Percentiles rank a stretch among this genome's conserved stretches.
Evolutionary conservation across 1,140 invertebrate genomes (phyloP).

Genomic region (Drosophila nasuta): DNA sequence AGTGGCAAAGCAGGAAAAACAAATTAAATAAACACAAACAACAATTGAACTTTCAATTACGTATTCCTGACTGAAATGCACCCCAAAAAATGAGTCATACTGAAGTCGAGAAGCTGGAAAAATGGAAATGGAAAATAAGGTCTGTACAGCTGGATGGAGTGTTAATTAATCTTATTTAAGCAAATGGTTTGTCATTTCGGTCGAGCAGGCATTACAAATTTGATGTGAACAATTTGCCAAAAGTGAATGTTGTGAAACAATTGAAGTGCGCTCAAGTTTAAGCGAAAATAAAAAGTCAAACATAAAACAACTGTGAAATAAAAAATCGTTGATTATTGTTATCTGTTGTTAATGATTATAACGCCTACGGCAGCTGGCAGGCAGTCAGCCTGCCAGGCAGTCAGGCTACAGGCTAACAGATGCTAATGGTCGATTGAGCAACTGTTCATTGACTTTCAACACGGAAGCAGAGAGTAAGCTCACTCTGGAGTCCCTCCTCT

Average conservation of each 20-base stretch:
- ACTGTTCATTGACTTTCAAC: conserved; percentile 73
- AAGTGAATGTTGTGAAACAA: conserved; percentile 74
- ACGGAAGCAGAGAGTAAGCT: conserved; percentile 52
- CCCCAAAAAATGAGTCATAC: conserved; percentile 31
- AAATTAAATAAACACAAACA: conserved; percentile 23
- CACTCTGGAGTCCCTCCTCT: conserved; percentile 15
- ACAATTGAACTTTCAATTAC: conserved; percentile 49
- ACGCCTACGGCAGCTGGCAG: conserved; percentile 49
- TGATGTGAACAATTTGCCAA: conserved; percentile 52
- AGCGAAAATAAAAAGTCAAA: conserved; percentile 7
- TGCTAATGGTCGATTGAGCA: conserved; percentile 73
- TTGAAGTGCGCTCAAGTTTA: conserved; percentile 55
- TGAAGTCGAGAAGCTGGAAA: conserved; percentile 1
- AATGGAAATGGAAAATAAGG: conserved; percentile 36
- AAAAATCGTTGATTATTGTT: conserved; percentile 45
- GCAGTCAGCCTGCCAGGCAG: background rate
- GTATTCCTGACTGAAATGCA: conserved; percentile 17
- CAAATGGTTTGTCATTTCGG: conserved; percentile 72
- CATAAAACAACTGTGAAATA: conserved; percentile 12
- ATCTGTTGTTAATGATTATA: conserved; percentile 77
- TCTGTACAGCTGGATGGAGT: conserved; percentile 49
- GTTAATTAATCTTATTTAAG: conserved; percentile 77
- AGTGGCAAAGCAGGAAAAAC: conserved; percentile 12
- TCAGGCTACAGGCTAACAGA: conserved; percentile 21
- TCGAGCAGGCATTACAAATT: conserved; percentile 64